Base-by-base conservation (phyloP, 1,140 invertebrate species). In the Oryzaephilus surinamensis region DNA sequence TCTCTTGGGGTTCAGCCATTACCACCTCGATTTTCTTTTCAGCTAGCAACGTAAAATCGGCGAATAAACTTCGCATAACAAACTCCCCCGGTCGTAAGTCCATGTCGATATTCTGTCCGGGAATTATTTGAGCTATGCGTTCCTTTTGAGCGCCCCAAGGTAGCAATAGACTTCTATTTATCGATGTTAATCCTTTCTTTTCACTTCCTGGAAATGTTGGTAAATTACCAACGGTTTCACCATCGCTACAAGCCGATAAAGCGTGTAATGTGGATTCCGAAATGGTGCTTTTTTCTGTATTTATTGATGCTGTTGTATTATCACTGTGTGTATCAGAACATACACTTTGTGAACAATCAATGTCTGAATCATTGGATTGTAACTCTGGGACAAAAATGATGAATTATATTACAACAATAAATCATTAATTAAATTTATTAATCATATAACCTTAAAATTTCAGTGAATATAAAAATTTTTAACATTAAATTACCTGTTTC, bases 11-110 rank as follows among this genome's bases (percentile, higher is more conserved):
- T 65, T 97, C 94, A 38, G 81, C 72, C 76, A 98, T 87, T 5
- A 97, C 89, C 49, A 79, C 73, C 61, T 97, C 92, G 66, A 97
- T 95, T 65, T 97, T 97, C 56, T 84, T 84, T 51, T 96, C 92
- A 2, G 89, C 88, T 53, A 93, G 82, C 0, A 82, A 65, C 2
- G 91, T 94, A 55, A 96, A 97, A 60, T 97, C 91, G 2, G 88
- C 79, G 60, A 97, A 97, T 0, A 97, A 70, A 20, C 84, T 88
- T 29, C 89, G 72, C 80, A 97, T 91, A 1, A 97, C 89, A 70
- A 86, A 96, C 62, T 97, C 93, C 12, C 93, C 93, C 0, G 91
- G 88, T 38, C 80, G 66, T 10, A 83, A 58, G 58, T 83, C 76
- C 48, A 75, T 73, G 44, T 83, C 79, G 18, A 61, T 50, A 31